A percentile compares a stretch with the other conserved stretches of the same genome.
Evolutionary conservation across 2,888 invertebrate species (phyloP).

Genomic region (Polyploca ridens): DNA sequence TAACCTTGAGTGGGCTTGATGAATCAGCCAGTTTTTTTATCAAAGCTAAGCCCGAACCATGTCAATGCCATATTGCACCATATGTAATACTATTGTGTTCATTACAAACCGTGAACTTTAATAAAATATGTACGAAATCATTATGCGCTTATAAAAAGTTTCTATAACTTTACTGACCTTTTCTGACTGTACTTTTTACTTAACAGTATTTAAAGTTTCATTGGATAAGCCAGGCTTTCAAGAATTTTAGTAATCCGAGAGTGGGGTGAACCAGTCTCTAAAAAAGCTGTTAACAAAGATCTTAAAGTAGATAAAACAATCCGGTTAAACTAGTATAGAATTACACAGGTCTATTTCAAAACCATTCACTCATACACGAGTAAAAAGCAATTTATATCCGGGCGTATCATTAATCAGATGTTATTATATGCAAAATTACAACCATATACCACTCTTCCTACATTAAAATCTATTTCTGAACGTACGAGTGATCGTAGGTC

Average conservation of each 20-base stretch:
- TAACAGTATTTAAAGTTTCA: background rate
- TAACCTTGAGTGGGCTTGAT: slow-evolving; percentile 16
- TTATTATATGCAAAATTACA: slow-evolving; percentile 5
- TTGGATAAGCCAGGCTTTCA: background rate
- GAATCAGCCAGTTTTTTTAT: slow-evolving; percentile 20
- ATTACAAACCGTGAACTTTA: slow-evolving; percentile 25
- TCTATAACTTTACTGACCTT: too few species aligned
- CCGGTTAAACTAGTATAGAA: background rate
- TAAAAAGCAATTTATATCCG: slow-evolving; percentile 4
- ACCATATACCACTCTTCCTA: slow-evolving; percentile 16
- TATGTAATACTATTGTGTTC: slow-evolving; percentile 20
- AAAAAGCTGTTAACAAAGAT: background rate
- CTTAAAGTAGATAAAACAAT: background rate
- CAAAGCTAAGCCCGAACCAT: slow-evolving; percentile 18
- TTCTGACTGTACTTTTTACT: background rate
- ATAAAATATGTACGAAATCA: background rate
- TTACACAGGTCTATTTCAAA: background rate
- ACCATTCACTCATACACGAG: background rate
- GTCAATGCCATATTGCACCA: slow-evolving; percentile 33
- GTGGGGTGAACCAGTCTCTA: background rate
- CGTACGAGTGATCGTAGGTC: slow-evolving; percentile 17
- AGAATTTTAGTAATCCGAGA: background rate
- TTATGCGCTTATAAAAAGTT: background rate
- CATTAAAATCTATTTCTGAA: slow-evolving; percentile 20
- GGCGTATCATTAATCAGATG: background rate